Percentiles rank a stretch among this genome's conserved stretches.
Evolutionary conservation across 2,113 vertebrate species (phyloP).

Genomic region (Salvelinus namaycush): DNA sequence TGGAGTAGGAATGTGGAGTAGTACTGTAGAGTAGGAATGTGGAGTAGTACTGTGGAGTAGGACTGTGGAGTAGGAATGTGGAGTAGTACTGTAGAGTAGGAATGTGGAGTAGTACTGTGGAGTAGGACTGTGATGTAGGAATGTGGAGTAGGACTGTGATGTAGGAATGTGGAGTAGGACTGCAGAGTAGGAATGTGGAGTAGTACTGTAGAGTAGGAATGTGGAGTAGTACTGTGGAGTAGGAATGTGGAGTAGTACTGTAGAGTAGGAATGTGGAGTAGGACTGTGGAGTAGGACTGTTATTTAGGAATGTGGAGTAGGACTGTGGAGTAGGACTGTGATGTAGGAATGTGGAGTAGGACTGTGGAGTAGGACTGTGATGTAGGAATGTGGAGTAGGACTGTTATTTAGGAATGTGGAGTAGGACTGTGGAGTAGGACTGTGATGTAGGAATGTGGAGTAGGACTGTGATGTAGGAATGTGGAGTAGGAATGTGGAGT

Average conservation of each 20-base stretch:
- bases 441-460: neutral
- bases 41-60: too few species aligned
- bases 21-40: too few species aligned
- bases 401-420: too few species aligned
- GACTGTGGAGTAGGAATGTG: neutral
- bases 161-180: neutral
- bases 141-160: neutral
- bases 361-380: neutral
- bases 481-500: too few species aligned
- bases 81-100: too few species aligned
- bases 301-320: neutral
- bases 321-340: too few species aligned
- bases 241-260: too few species aligned
- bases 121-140: constrained; percentile 1
- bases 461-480: too few species aligned
- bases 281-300: neutral
- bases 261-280: too few species aligned
- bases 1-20: neutral
- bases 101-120: too few species aligned
- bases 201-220: neutral
- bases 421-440: neutral
- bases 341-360: too few species aligned
- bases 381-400: neutral
- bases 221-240: constrained; percentile 1
- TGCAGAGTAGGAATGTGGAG: neutral